Conservation (phyloP, 2,797 vertebrate genomes). For the Liparis tanakae region DNA sequence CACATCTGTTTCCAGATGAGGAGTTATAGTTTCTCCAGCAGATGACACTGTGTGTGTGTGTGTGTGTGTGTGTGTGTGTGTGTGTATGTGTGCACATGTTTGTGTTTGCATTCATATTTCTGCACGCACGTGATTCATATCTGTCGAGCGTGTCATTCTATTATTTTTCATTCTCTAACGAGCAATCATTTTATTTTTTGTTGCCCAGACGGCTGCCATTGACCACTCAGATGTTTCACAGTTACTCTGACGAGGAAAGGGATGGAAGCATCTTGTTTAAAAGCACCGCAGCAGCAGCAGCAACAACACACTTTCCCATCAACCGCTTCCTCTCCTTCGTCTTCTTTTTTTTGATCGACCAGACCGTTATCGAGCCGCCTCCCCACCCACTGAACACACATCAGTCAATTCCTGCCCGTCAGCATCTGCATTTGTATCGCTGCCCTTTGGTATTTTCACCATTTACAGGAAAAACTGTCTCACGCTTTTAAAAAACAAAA, state of each 20-base stretch:
- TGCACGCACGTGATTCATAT: slow-evolving; percentile 35
- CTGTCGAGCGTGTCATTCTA: slow-evolving; percentile 1
- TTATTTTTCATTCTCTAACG: slow-evolving; percentile 16
- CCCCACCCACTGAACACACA: slow-evolving; percentile 25
- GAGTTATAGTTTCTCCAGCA: slow-evolving; percentile 45
- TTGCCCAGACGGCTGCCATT: background rate
- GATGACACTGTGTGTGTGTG: slow-evolving; percentile 35
- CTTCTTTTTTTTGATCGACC: slow-evolving; percentile 17
- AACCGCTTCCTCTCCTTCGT: background rate
- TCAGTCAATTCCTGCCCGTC: slow-evolving; percentile 27
- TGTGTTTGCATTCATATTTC: background rate
- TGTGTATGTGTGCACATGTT: background rate
- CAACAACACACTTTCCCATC: slow-evolving; percentile 3
- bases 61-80: slow-evolving; percentile 2
- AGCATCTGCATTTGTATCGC: slow-evolving; percentile 34
- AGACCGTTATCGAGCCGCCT: slow-evolving; percentile 36
- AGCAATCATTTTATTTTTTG: background rate
- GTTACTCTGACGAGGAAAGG: background rate
- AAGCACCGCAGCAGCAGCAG: slow-evolving; percentile 4
- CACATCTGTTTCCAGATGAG: background rate
- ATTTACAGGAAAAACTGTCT: slow-evolving; percentile 27
- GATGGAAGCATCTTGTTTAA: background rate
- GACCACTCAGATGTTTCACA: background rate
- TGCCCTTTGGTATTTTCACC: slow-evolving; percentile 24
- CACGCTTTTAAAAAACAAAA: slow-evolving; percentile 13